Conservation (phyloP, 2,797 vertebrate genomes). For the Onychomys torridus region DNA sequence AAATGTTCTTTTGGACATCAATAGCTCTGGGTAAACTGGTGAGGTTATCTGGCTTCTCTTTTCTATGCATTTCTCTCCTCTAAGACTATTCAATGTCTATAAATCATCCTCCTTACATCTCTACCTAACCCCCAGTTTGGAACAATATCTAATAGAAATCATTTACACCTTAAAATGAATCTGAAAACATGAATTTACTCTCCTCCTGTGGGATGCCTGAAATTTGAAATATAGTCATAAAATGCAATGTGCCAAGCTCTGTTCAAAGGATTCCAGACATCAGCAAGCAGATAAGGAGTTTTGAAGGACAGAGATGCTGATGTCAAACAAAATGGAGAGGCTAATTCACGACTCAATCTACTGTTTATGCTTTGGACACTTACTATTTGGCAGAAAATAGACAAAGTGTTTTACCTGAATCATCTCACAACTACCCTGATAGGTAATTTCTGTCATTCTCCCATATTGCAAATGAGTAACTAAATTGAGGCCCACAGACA, state of each 20-base stretch:
- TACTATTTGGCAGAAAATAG: not conserved
- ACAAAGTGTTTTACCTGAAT: conserved; percentile 5
- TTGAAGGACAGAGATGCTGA: not conserved
- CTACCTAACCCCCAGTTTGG: conserved; percentile 13
- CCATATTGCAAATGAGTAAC: conserved; percentile 19
- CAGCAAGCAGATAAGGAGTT: conserved; percentile 7
- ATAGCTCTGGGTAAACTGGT: not conserved
- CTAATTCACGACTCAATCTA: conserved; percentile 28
- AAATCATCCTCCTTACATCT: not conserved
- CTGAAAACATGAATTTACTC: conserved; percentile 54
- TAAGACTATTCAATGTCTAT: conserved; percentile 45
- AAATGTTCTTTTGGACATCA: conserved; percentile 28
- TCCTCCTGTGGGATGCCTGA: not conserved
- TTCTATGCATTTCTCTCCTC: not conserved
- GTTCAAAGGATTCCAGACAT: conserved; percentile 47
- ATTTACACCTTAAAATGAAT: conserved; percentile 51
- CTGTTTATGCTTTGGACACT: not conserved
- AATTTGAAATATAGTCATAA: conserved; percentile 42
- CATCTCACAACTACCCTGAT: not conserved
- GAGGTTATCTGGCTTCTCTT: not conserved
- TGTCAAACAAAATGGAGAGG: conserved; percentile 18
- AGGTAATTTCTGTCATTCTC: conserved; percentile 37
- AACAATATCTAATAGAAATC: conserved; percentile 52
- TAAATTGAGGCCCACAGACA: conserved; percentile 16
- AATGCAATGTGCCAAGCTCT: conserved; percentile 39